Evolutionary conservation across 2,113 vertebrate genomes (phyloP).

Genomic region (Caloenas nicobarica): DNA sequence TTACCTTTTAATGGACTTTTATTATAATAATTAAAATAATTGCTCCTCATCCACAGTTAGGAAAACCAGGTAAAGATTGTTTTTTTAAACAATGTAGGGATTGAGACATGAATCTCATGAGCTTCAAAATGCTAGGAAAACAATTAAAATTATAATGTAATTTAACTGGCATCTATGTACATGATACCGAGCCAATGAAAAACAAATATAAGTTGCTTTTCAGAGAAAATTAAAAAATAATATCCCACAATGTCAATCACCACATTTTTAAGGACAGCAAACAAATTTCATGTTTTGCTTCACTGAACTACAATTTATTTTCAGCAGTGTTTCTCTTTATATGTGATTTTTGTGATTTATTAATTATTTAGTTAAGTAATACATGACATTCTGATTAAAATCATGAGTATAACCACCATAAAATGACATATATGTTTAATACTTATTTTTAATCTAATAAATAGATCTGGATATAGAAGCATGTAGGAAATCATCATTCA

Average conservation of each 20-base stretch:
- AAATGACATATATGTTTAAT: neutral
- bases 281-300: neutral
- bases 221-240: neutral
- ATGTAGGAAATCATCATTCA: neutral
- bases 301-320: neutral
- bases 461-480: conserved; percentile 5
- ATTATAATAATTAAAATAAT: neutral
- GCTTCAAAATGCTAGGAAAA: neutral
- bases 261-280: neutral
- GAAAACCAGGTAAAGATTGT: neutral
- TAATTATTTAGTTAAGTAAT: neutral
- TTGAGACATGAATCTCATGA: neutral
- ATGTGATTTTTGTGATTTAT: neutral
- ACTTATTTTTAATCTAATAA: conserved; percentile 6
- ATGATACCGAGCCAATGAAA: neutral
- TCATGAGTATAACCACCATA: neutral
- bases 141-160: neutral
- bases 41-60: neutral
- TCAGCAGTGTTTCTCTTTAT: neutral
- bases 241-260: neutral
- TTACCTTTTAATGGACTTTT: neutral
- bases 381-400: neutral
- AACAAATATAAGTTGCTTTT: neutral
- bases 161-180: neutral
- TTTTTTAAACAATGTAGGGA: neutral